Evolutionary conservation across 2,888 invertebrate genomes (phyloP), one percentile per base, ranked within the genome.

Genomic region (Eubasilissa splendida): DNA sequence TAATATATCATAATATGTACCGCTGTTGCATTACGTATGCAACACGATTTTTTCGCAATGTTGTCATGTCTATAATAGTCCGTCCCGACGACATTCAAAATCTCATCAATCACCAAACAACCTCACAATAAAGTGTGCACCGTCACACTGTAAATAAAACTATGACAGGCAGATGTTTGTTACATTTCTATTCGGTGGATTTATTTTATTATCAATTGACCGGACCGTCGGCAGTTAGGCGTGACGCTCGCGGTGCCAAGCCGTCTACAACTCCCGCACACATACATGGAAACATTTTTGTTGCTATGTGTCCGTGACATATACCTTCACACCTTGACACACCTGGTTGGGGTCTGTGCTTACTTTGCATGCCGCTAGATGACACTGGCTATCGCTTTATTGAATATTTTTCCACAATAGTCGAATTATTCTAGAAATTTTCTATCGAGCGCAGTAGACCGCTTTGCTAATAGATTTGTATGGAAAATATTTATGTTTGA

Each of bases 201-300:
- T 59, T 22, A 52, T 71, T 52, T 78, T 73, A 50, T 78, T 63
- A 63, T 54, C 73, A 73, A 50, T 78, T 73, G 58, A 10, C 8
- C 14, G 42, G 22, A n/a, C 31, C 9, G n/a, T n/a, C 22, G 33
- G 60, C 53, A 22, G 60, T 54, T 60, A 52, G 58, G 71, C 58
- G 59, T 70, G 78, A 78, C 70, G 70, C 66, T 31, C 50, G n/a
- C 53, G 78, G 78, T 78, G 78, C 78, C 78, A 78, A 71, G 71
- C 73, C 63, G 78, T 78, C 78, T 78, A 78, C 71, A 53, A 33
- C 33, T 59, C 71, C 70, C 31, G 59, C 60, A 63, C 78, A 10
- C 33, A 77, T 52, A 78, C 78, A 71, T 11, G 42, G 42, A 68
- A 50, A 70, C 53, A 50, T 0, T 14, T 12, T 31, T 50, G 31